These are phyloP conservation scores for Crotalus adamanteus DNA, from an alignment of 2,797 vertebrate species.

Conservation along the genomic window DNA sequence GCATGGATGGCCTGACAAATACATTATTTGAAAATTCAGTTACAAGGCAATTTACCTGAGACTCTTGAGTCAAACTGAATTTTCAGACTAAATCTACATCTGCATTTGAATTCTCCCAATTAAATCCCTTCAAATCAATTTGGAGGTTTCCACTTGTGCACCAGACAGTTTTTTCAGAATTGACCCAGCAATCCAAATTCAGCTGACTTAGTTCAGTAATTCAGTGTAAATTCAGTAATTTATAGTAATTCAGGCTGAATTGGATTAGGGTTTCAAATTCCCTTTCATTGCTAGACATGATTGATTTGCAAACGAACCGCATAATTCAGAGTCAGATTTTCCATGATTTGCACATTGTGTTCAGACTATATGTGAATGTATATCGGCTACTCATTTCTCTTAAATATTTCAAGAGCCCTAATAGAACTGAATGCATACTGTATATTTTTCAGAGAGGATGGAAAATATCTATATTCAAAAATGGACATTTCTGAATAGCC, in stretches of 20 bases:
- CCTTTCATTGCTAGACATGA: not conserved
- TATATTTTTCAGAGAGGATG: not conserved
- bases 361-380: not conserved
- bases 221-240: not conserved
- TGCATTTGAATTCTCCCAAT: not conserved
- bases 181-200: not conserved
- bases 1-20: not conserved
- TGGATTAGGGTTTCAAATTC: not conserved
- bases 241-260: not conserved
- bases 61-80: not conserved
- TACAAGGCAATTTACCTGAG: not conserved
- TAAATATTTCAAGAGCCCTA: not conserved
- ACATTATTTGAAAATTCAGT: not conserved
- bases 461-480: not conserved
- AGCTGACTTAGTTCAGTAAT: not conserved
- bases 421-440: not conserved
- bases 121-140: not conserved
- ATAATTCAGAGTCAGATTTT: not conserved
- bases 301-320: not conserved
- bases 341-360: not conserved
- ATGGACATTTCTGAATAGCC: conserved; percentile 20
- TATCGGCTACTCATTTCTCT: not conserved
- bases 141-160: not conserved
- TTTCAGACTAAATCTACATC: not conserved
- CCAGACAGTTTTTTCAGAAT: not conserved